Conservation (phyloP, 2,888 invertebrate species). For the Pammene aurita region DNA sequence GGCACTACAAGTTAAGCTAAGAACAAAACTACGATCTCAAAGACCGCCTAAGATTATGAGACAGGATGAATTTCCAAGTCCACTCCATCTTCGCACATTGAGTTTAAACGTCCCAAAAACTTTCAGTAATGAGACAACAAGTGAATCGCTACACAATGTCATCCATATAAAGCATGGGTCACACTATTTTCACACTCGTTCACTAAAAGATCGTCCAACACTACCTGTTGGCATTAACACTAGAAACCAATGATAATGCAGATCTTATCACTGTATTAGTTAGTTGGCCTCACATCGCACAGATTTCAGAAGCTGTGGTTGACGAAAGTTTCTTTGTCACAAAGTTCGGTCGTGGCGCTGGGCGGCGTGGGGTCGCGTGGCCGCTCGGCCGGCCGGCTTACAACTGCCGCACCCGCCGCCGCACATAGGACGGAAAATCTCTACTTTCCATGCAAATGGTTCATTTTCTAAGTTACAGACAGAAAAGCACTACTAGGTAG, state of each 20-base stretch:
- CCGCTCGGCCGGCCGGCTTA: slow-evolving; percentile 15
- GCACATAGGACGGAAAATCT: slow-evolving; percentile 1
- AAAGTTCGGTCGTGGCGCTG: neutral
- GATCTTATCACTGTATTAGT: too few species aligned
- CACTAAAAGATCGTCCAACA: neutral
- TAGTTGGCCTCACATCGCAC: neutral
- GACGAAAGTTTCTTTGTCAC: slow-evolving; percentile 18
- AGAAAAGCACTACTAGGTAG: too few species aligned
- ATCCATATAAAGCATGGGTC: neutral
- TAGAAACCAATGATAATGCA: too few species aligned
- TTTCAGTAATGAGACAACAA: too few species aligned
- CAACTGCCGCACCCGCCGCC: slow-evolving; percentile 23
- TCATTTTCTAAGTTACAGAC: neutral
- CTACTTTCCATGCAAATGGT: slow-evolving; percentile 4
- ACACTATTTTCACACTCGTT: neutral
- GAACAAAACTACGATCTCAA: neutral
- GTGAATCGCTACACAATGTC: too few species aligned
- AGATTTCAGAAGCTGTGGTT: neutral
- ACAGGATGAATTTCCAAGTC: neutral
- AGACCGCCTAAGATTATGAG: neutral
- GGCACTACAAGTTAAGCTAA: neutral
- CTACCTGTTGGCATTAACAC: neutral
- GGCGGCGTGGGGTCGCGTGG: neutral
- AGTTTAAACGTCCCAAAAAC: too few species aligned
- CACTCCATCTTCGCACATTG: too few species aligned